phyloP scores from a whole-genome alignment of 1,140 invertebrate genomes.

The Fopius arisanus region DNA sequence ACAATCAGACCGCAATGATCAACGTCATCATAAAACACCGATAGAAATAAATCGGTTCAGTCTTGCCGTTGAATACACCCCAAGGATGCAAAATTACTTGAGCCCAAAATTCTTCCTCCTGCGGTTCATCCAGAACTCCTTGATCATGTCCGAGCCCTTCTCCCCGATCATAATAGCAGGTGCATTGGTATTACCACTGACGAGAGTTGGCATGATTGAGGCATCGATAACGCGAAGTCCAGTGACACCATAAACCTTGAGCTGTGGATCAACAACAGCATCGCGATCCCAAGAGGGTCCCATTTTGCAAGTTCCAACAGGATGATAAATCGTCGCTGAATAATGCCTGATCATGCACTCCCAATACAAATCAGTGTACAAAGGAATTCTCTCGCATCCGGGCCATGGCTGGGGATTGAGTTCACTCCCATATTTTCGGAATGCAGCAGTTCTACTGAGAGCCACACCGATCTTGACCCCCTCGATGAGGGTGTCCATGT shows the following conservation, averaged over 20 bases:
- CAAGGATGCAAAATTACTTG: background rate
- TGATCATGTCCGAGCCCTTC: constrained; percentile 84
- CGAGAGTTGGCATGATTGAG: constrained; percentile 84
- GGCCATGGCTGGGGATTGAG: constrained; percentile 75
- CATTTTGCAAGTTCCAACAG: constrained; percentile 92
- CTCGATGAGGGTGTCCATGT: constrained; percentile 82
- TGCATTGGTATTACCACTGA: constrained; percentile 86
- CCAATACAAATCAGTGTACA: constrained; percentile 79
- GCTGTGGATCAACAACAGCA: constrained; percentile 86
- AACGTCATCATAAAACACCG: constrained; percentile 3
- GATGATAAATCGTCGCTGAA: constrained; percentile 85
- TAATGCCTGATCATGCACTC: constrained; percentile 85
- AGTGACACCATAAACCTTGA: constrained; percentile 80
- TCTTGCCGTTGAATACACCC: constrained; percentile 1
- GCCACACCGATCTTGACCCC: constrained; percentile 82
- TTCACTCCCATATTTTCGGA: constrained; percentile 74
- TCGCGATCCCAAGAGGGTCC: constrained; percentile 83
- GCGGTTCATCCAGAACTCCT: constrained; percentile 77
- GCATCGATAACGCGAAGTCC: constrained; percentile 86
- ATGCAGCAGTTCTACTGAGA: constrained; percentile 76
- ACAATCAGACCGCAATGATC: constrained; percentile 4
- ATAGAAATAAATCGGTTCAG: background rate
- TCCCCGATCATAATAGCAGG: constrained; percentile 87
- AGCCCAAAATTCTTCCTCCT: background rate
- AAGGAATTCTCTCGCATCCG: constrained; percentile 71